Evolutionary conservation across 2,113 vertebrate genomes (phyloP).

Genomic region (Saguinus midas): DNA sequence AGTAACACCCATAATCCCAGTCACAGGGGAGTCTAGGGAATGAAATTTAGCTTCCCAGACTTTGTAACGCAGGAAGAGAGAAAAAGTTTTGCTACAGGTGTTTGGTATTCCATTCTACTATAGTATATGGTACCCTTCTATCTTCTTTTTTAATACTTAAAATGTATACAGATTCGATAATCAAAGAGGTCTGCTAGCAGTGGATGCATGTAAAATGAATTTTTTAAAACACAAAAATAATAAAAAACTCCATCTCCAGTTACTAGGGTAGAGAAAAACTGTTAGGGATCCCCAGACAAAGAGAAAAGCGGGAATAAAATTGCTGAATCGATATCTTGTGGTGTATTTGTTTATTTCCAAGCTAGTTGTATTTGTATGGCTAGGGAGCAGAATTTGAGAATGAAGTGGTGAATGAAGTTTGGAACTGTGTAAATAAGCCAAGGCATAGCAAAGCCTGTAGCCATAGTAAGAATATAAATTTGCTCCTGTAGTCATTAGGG

Average conservation of each 20-base stretch:
- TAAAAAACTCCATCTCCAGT: neutral
- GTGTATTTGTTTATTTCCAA: neutral
- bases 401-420: neutral
- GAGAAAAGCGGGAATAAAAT: neutral
- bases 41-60: neutral
- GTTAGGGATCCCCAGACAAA: neutral
- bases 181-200: neutral
- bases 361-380: neutral
- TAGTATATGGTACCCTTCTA: neutral
- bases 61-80: neutral
- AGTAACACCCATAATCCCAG: accelerated
- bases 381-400: neutral
- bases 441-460: neutral
- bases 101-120: neutral
- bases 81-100: neutral
- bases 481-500: neutral
- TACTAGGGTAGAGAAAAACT: neutral
- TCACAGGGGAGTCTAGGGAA: neutral
- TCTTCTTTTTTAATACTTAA: neutral
- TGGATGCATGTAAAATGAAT: neutral
- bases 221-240: neutral
- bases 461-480: neutral
- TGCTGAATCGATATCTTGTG: neutral
- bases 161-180: neutral
- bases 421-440: neutral